phyloP scores from a whole-genome alignment of 2,113 vertebrate genomes.

The Athene noctua region DNA sequence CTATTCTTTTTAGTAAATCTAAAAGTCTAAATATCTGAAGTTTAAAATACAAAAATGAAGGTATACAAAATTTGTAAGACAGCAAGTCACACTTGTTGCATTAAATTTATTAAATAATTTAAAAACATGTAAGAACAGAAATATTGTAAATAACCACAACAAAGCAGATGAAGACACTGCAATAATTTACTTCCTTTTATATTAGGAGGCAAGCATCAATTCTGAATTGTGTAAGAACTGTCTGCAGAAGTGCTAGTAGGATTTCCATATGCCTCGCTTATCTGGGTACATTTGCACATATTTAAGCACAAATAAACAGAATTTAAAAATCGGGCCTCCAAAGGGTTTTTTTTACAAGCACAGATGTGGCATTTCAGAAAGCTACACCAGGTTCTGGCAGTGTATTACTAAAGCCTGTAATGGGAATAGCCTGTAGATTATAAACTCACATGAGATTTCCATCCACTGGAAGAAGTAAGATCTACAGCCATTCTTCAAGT shows the following conservation, averaged over 20 bases:
- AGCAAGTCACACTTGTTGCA: background rate
- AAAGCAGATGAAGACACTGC: background rate
- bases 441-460: background rate
- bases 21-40: background rate
- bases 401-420: background rate
- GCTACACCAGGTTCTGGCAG: background rate
- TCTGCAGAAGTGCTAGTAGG: background rate
- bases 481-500: background rate
- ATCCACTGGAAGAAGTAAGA: background rate
- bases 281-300: background rate
- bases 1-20: no score
- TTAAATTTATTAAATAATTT: background rate
- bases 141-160: background rate
- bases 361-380: background rate
- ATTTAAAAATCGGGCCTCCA: background rate
- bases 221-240: background rate
- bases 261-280: background rate
- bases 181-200: background rate
- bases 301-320: background rate
- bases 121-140: background rate
- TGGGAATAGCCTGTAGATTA: background rate
- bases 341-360: background rate
- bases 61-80: background rate
- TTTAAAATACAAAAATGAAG: background rate
- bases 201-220: background rate